Conservation (phyloP, 2,113 vertebrate species). For the Proteles cristata region DNA sequence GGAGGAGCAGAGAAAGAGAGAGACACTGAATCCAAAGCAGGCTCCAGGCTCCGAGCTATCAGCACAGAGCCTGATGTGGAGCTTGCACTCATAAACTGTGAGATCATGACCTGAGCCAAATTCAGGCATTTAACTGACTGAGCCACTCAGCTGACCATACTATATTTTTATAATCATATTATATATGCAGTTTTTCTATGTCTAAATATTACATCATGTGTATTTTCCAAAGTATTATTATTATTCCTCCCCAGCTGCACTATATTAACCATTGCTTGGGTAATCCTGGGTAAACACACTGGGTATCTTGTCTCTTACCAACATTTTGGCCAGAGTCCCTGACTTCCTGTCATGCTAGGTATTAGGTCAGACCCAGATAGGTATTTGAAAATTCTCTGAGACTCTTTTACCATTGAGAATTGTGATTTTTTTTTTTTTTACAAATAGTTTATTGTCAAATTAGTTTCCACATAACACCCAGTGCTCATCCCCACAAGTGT, state of each 20-base stretch:
- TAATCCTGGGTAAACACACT: background rate
- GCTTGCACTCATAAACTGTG: no score
- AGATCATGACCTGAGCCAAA: no score
- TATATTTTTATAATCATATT: background rate
- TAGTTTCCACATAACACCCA: no score
- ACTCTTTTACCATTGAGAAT: background rate
- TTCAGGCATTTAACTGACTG: no score
- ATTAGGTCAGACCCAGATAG: background rate
- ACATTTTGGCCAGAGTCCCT: background rate
- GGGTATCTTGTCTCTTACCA: background rate
- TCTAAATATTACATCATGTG: background rate
- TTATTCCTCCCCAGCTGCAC: background rate
- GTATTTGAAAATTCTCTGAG: background rate
- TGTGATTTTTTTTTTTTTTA: no score
- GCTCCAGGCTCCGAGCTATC: no score
- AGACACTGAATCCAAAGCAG: no score
- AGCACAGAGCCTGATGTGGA: no score
- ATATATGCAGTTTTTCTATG: background rate
- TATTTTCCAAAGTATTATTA: background rate
- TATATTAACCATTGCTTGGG: background rate
- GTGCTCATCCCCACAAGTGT: no score
- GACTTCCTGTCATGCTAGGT: background rate
- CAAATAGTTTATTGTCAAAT: no score
- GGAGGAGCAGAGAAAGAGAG: no score
- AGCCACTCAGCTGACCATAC: no score